Percentiles rank a stretch among this genome's conserved stretches.
Evolutionary conservation across 2,888 invertebrate genomes (phyloP).

Genomic region (Charanyca ferruginea): DNA sequence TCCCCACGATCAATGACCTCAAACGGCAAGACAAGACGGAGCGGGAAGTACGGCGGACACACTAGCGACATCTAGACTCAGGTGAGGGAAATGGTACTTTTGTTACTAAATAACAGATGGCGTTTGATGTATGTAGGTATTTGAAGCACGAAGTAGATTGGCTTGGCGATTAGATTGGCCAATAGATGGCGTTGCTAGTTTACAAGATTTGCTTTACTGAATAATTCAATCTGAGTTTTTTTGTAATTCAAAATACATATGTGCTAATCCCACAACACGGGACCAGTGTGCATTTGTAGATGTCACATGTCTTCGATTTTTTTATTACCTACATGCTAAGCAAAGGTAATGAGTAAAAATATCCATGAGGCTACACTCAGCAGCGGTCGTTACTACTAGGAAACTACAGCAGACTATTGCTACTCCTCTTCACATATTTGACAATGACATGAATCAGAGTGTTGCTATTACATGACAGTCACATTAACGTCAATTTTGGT

Average conservation of each 20-base stretch:
- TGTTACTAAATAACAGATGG: constrained; percentile 54
- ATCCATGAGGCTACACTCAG: no score
- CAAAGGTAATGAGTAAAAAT: no score
- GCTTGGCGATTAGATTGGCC: fast-evolving
- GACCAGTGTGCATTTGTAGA: no score
- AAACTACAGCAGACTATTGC: no score
- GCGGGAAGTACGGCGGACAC: constrained; percentile 91
- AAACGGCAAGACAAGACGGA: constrained; percentile 93
- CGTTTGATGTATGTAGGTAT: constrained; percentile 23
- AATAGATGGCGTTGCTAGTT: constrained; percentile 66
- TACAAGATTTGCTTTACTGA: neutral
- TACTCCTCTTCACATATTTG: no score
- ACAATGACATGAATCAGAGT: neutral
- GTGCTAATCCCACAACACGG: no score
- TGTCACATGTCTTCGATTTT: no score
- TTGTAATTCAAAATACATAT: no score
- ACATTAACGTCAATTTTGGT: neutral
- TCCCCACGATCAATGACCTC: constrained; percentile 94
- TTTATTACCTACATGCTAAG: no score
- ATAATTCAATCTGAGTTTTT: neutral
- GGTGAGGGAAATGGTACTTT: constrained; percentile 62
- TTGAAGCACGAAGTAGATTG: constrained; percentile 7
- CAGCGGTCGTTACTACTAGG: no score
- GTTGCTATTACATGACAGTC: no score
- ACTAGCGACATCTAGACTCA: constrained; percentile 83